Percentiles rank a stretch among this genome's conserved stretches.
phyloP scores from a whole-genome alignment of 2,888 invertebrate genomes.

The Pedicia rivosa region DNA sequence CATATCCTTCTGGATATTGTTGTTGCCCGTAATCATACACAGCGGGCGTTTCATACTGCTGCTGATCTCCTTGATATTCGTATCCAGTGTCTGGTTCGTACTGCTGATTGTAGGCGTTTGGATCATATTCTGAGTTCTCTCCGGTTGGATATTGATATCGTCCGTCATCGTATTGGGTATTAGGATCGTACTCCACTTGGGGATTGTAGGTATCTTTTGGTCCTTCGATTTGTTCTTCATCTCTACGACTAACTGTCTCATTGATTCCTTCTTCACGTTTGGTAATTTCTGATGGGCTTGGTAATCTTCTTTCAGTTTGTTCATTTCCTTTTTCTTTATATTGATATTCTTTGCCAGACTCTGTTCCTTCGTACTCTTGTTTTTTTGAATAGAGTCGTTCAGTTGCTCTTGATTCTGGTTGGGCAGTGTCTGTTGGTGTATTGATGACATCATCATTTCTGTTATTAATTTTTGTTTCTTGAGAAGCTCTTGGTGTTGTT shows the following conservation, averaged over 20 bases:
- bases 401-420: slow-evolving; percentile 4
- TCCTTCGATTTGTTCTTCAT: not conserved
- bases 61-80: slow-evolving; percentile 5
- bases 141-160: slow-evolving; percentile 10
- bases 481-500: not conserved
- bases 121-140: slow-evolving; percentile 3
- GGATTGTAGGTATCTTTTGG: slow-evolving; percentile 1
- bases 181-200: slow-evolving; percentile 7
- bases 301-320: not conserved
- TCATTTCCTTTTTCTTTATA: not conserved
- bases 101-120: slow-evolving; percentile 4
- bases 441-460: slow-evolving; percentile 2
- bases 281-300: not conserved
- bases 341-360: not conserved
- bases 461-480: slow-evolving; percentile 1
- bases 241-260: not conserved
- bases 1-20: slow-evolving; percentile 18
- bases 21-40: slow-evolving; percentile 24
- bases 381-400: slow-evolving; percentile 2
- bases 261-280: no score
- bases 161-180: slow-evolving; percentile 12
- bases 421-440: not conserved
- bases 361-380: slow-evolving; percentile 1
- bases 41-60: slow-evolving; percentile 20
- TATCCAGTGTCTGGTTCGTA: slow-evolving; percentile 2